Evolutionary conservation across 2,888 invertebrate species (phyloP), one percentile per base, ranked within the genome.

Genomic region (Aproaerema taeniolella): DNA sequence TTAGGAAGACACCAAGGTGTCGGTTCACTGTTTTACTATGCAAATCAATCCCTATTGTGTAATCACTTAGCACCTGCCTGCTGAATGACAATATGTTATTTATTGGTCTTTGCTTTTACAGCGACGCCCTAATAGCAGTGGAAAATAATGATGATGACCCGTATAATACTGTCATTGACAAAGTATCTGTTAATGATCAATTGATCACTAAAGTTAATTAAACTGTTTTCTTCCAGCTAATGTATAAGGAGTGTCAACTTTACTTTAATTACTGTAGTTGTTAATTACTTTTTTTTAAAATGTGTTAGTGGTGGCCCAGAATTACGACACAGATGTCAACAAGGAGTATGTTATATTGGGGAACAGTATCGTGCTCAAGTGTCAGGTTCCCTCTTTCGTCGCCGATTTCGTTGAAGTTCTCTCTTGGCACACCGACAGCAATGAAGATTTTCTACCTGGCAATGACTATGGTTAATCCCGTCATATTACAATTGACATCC

Each of bases 371-470:
- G 90, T 94, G 53, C 80, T 94, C 52, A 94, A 94, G 73, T 95
- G 94, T 85, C 92, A 92, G 70, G 91, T 94, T 52, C 96, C 95
- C 25, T 94, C 94, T 33, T 96, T 94, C 74, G 94, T 95, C 46
- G 93, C 93, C 37, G 95, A 95, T 81, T 95, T 95, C 76, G 91
- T 96, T 49, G 90, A 90, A 57, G 93, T 96, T 47, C 88, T 93
- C 28, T 92, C 93, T 41, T 94, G 94, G 94, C 92, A 92, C 66
- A 92, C 92, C 34, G 91, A 93, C 71, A 90, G 92, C 58, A 90
- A 91, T 45, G 92, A 93, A 70, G 90, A 91, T 61, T 92, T 92
- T 66, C 89, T 89, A 60, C 91, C 91, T 28, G 89, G 89, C 54
- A 87, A 87, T 46, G 85, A 89, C 67, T 89, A 89, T 65, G 90